Conservation (phyloP, 1,140 invertebrate species). For the Zeugodacus cucurbitae region DNA sequence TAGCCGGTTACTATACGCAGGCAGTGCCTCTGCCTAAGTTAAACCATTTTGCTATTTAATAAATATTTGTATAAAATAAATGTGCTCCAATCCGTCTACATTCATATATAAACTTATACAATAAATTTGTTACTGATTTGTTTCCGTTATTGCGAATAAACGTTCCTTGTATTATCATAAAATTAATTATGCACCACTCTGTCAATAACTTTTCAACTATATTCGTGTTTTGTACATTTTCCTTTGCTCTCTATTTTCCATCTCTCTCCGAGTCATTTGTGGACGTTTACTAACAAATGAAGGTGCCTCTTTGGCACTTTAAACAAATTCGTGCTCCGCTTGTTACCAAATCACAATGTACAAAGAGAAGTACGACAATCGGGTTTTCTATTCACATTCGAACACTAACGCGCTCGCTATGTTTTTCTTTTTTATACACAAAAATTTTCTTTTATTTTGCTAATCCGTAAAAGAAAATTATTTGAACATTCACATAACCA, state of each 20-base stretch:
- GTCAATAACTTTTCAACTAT: neutral
- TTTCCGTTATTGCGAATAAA: neutral
- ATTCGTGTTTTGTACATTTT: neutral
- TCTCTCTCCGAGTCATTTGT: neutral
- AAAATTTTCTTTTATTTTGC: constrained; percentile 32
- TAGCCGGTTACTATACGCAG: too few relatives aligned
- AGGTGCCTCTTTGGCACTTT: neutral
- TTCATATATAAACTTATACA: neutral
- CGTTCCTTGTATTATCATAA: neutral
- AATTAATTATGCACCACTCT: neutral
- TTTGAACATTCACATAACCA: neutral
- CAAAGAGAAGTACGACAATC: neutral
- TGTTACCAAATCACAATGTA: neutral
- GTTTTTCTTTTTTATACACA: constrained; percentile 32
- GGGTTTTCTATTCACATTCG: neutral
- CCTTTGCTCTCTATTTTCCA: neutral
- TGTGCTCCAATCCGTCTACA: too few relatives aligned
- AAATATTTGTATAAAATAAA: too few relatives aligned
- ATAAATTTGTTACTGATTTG: neutral
- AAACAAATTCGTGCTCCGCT: neutral
- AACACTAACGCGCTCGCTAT: constrained; percentile 6
- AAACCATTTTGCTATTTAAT: too few relatives aligned
- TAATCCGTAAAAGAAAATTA: neutral
- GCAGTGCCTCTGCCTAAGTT: too few relatives aligned
- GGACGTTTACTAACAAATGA: neutral